Conservation (phyloP, 2,888 invertebrate species). For the Dromius quadrimaculatus region DNA sequence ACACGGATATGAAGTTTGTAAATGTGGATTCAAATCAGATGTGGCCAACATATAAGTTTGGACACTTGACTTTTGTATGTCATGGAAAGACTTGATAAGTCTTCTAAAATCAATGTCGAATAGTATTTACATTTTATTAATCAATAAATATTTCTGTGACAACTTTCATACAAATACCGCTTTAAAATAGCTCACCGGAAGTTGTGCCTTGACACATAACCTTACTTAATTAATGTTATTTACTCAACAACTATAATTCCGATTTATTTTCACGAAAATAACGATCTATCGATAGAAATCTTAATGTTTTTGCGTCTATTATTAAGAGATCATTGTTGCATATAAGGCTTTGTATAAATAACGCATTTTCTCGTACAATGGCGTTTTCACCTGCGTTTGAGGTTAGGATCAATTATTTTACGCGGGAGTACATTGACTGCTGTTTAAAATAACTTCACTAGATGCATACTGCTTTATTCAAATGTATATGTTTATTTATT, state of each 20-base stretch:
- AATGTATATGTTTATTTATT: conserved; percentile 16
- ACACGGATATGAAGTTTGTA: too few species aligned
- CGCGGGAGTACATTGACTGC: conserved; percentile 27
- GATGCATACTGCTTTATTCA: conserved; percentile 24
- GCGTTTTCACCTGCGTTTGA: conserved; percentile 36
- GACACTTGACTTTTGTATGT: too few species aligned
- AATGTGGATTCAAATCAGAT: too few species aligned
- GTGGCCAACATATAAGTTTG: too few species aligned
- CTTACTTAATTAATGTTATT: conserved; percentile 26
- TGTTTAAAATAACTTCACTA: conserved; percentile 13
- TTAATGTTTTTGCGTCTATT: conserved; percentile 12
- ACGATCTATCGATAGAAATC: conserved; percentile 17
- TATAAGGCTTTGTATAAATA: conserved; percentile 43
- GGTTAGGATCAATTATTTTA: not conserved
- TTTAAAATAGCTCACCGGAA: too few species aligned
- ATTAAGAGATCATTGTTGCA: conserved; percentile 49
- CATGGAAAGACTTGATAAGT: too few species aligned
- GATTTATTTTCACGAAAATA: conserved; percentile 11
- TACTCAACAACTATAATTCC: conserved; percentile 4
- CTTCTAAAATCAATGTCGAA: too few species aligned
- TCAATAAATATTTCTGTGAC: too few species aligned
- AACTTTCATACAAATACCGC: not conserved
- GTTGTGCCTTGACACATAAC: too few species aligned
- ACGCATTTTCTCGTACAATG: conserved; percentile 41
- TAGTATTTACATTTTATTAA: too few species aligned